Base-by-base conservation (phyloP, 2,113 vertebrate species). In the Steatornis caripensis region DNA sequence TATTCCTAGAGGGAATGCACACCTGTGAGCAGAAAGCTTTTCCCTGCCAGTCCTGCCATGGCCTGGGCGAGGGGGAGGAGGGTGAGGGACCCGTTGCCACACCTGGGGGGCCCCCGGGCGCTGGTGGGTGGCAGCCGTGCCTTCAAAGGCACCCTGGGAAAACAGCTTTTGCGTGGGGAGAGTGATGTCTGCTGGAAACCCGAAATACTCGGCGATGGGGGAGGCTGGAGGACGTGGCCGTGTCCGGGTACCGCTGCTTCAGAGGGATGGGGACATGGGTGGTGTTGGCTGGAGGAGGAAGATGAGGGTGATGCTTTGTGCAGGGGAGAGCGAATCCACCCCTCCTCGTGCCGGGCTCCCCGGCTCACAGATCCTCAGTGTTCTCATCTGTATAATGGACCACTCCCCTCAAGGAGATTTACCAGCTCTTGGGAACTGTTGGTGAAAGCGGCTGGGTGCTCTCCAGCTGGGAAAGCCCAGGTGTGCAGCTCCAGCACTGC, bases 1-100 rank as follows among this genome's bases (percentile, higher is more conserved):
- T 97, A 94, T 97, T 97, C 94, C 96, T 97, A 95, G 95, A 95
- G 96, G 94, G 96, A 97, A 96, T 91, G 57, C 85, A 89, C 87
- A 85, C 51, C 68, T 91, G 92, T 96, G 93, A 94, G 94, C 55
- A 65, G 94, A 89, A 87, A 91, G 95, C 6, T 1, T 90, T 96
- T 95, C 70, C 89, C 87, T 96, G 90, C 88, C 97, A 95, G 92
- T 96, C 49, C 82, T 4, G 49, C 93, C 3, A 0, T 8, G 12
- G 93, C 90, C 84, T 0, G 1, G 92, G 87, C 13, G 29, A 92
- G 94, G 92, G 88, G 92, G 90, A 92, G 96, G 94, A 95, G 84
- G 84, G 96, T 0, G 74, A 94, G 45, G 89, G 96, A 87, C 95
- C 92, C 5, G 0, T 95, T 93, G 82, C 86, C 90, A 94, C 84